Base-by-base conservation (phyloP, 2,888 invertebrate genomes). In the Phasia obesa region DNA sequence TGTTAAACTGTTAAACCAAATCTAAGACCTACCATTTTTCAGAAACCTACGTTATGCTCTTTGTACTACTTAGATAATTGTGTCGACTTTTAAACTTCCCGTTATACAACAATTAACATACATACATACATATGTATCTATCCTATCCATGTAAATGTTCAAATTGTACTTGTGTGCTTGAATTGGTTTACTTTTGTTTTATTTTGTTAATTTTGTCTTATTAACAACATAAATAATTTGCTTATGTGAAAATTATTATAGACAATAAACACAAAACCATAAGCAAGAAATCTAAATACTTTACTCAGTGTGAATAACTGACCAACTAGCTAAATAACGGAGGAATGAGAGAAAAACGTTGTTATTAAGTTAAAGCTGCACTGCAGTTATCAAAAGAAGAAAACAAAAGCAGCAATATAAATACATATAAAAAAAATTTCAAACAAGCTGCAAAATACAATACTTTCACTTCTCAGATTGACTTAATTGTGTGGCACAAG, bases 381-480 rank as follows among this genome's bases (percentile, higher is more conserved):
- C 27, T 65, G 38, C 21, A 67, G 49, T 65, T 49, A 49, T 44
- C 19, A 81, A 77, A 84, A 70, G 47, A 73, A 80, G 49, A 35
- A 65, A 84, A 81, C 59, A 79, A 57, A 60, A 81, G 73, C 67
- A 85, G 64, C 44, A 75, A 69, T 76, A 62, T 35, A 47, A 31
- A 55, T 59, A 49, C 4, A 62, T 6, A 64, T 13, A 19, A 85
- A 82, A 83, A 82, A 85, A 70, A 69, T 65, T 51, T 67, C 59
- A 79, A 79, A 73, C 71, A 59, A 77, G 59, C 69, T 76, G 51
- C 81, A 38, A 38, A 71, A 81, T 80, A 84, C 83, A 86, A 86
- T 85, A 86, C 85, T 85, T 85, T 85, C 86, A 86, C 85, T 86
- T 85, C 85, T 85, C 73, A 67, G 84, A 73, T 25, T 59, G 59